Conservation (phyloP, 2,113 vertebrate genomes). For the Corapipo altera region DNA sequence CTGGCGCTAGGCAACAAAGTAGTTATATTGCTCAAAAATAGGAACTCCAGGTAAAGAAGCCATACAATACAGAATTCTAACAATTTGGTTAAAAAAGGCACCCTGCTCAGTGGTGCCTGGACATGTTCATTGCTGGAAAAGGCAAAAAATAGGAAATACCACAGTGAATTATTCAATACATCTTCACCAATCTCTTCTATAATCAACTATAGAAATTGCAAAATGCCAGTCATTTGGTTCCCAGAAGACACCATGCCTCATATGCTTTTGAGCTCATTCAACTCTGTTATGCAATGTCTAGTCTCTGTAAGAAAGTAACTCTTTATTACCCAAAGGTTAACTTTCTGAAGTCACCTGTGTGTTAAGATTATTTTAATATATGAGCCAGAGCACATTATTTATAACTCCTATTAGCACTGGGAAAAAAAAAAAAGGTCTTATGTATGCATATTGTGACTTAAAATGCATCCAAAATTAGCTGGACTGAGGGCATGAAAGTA, state of each 20-base stretch:
- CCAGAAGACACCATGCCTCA: neutral
- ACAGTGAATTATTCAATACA: neutral
- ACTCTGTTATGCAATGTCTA: neutral
- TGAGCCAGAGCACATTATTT: neutral
- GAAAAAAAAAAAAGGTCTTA: neutral
- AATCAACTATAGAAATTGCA: neutral
- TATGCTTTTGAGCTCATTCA: neutral
- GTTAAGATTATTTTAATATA: neutral
- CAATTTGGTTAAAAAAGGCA: neutral
- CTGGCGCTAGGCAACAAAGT: neutral
- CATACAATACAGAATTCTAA: neutral
- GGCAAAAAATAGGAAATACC: neutral
- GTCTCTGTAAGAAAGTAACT: neutral
- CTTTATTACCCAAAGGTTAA: neutral
- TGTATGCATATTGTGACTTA: neutral
- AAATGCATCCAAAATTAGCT: neutral
- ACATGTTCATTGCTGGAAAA: neutral
- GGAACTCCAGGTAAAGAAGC: neutral
- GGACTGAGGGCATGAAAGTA: neutral
- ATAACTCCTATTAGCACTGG: neutral
- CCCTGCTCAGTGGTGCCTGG: neutral
- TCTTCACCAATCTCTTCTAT: neutral
- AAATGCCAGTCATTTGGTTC: neutral
- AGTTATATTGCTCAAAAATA: neutral
- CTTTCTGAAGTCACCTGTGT: neutral